Percentiles rank a stretch among this genome's conserved stretches.
Evolutionary conservation across 1,140 invertebrate species (phyloP).

Genomic region (Anagrus nilaparvatae): DNA sequence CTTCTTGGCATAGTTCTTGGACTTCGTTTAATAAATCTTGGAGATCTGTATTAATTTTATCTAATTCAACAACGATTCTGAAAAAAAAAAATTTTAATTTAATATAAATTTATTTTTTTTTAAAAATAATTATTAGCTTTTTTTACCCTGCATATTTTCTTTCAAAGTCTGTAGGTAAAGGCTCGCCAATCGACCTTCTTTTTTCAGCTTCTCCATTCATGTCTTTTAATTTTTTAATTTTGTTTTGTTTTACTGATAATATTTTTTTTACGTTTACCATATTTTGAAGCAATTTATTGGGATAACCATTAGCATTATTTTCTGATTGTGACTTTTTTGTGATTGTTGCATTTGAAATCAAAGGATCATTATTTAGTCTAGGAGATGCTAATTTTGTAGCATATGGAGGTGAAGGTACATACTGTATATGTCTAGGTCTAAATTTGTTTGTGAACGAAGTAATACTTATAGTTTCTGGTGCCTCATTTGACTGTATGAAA

Average conservation of each 20-base stretch:
- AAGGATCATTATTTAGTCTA: constrained; percentile 44
- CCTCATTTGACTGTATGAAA: constrained; percentile 64
- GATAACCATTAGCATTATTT: constrained; percentile 68
- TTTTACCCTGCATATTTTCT: constrained; percentile 68
- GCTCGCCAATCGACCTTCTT: constrained; percentile 66
- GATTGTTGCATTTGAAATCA: constrained; percentile 44
- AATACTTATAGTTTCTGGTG: constrained; percentile 80
- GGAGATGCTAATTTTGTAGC: constrained; percentile 42
- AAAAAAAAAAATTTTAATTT: constrained; percentile 5
- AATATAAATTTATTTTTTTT: background rate
- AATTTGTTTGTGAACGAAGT: constrained; percentile 77
- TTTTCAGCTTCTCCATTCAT: constrained; percentile 90
- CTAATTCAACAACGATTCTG: constrained; percentile 75
- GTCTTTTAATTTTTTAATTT: constrained; percentile 69
- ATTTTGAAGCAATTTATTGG: constrained; percentile 72
- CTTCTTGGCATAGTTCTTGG: constrained; percentile 75
- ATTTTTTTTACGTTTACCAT: constrained; percentile 84
- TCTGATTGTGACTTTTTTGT: constrained; percentile 36
- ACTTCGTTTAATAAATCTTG: constrained; percentile 77
- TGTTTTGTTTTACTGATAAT: constrained; percentile 69
- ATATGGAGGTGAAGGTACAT: constrained; percentile 47
- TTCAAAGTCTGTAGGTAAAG: constrained; percentile 76
- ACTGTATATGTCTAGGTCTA: constrained; percentile 55
- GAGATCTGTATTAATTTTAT: constrained; percentile 82
- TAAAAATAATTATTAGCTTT: background rate